Base-by-base conservation (phyloP, 2,797 vertebrate species). In the Coluber constrictor region DNA sequence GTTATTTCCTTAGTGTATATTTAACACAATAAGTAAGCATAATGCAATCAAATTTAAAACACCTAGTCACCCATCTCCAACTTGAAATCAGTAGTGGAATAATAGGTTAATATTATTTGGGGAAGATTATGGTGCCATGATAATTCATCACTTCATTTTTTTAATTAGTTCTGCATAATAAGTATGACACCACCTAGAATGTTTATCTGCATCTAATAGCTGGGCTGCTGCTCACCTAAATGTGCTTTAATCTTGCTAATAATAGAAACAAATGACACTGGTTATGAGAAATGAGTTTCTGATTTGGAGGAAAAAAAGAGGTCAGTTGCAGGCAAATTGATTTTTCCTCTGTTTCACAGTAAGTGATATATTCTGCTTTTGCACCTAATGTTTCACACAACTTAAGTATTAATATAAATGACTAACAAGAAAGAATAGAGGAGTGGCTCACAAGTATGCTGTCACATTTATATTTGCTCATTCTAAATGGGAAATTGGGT, bases 271-370 rank as follows among this genome's bases (percentile, higher is more conserved):
- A 96, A 94, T 86, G 74, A 94, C 93, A 93, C 54, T 70, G 93
- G 89, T 91, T 83, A 94, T 90, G 61, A 96, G 87, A 95, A 91
- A 37, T 87, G 91, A 95, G 93, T 94, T 96, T 95, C 63, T 96
- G 96, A 96, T 96, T 97, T 96, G 93, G 94, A 92, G 91, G 93
- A 0, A 56, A 93, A 79, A 96, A 95, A 5, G 12, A 23, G 95
- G 92, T 95, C 91, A 93, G 43, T 92, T 96, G 94, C 55, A 59
- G 87, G 91, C 32, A 92, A 93, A 94, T 92, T 93, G 92, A 5
- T 94, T 94, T 96, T 94, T 60, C 43, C 56, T 16, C 56, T 29
- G 32, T 56, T 88, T 83, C 47, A 88, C 20, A 55, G 57, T 87
- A 32, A 55, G 63, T 91, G 59, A 90, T 54, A 87, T 79, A 74